Evolutionary conservation across 1,140 invertebrate species (phyloP), one percentile per base, ranked within the genome.

Genomic region (Hypsibius dujardini): DNA sequence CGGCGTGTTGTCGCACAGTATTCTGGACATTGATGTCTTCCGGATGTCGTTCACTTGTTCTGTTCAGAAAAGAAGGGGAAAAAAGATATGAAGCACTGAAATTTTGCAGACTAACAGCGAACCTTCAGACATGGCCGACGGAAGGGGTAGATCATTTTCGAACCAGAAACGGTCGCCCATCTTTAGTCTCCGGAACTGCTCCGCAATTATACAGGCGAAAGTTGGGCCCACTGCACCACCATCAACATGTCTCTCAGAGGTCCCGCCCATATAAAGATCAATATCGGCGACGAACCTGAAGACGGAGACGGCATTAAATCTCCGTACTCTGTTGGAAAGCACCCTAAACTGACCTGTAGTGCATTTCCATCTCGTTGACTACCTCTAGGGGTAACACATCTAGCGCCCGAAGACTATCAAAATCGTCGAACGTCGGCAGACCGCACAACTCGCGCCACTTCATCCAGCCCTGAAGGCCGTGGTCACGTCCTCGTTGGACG

Each of bases 171-270:
- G 71, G 74, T 85, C 83, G 47, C 83, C 84, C 71, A 80, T 74
- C 73, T 91, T 86, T 42, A 90, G 80, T 77, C 92, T 88, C 73
- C 88, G 81, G 81, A 95, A 95, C 80, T 96, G 92, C 72, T 92
- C 90, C 47, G 88, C 92, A 74, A 98, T 89, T 73, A 98, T 92
- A 77, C 94, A 97, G 46, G 91, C 92, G 77, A 96, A 90, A 0
- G 93, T 96, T 0, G 94, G 93, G 2, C 94, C 94, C 0, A 96
- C 88, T 0, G 95, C 78, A 3, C 90, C 93, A 15, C 76, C 77
- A 47, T 77, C 75, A 45, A 78, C 74, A n/a, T 79, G 77, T 69
- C 76, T 79, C 73, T 83, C 81, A 1, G 79, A 73, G 1, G 82
- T 40, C 47, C 78, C 76, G 12, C 78, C 81, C 15, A 79, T 74